A percentile compares a stretch with the other conserved stretches of the same genome.
phyloP scores from a whole-genome alignment of 2,113 vertebrate genomes.

The Tursiops truncatus region DNA sequence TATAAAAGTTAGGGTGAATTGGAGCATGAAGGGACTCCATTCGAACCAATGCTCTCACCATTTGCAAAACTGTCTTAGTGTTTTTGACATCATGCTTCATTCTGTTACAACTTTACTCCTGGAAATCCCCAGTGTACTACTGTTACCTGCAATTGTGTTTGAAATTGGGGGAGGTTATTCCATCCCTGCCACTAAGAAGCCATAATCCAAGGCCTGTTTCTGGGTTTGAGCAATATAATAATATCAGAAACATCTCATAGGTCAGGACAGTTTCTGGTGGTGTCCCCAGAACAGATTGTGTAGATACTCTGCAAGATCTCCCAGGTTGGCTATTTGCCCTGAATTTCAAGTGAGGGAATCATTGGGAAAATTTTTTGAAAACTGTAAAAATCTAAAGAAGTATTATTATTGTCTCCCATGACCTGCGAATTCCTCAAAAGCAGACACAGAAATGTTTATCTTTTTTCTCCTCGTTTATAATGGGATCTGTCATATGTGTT shows the following conservation, averaged over 20 bases:
- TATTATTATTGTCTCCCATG: neutral
- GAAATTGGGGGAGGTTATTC: neutral
- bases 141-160: neutral
- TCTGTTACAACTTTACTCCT: neutral
- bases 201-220: neutral
- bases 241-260: neutral
- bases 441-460: neutral
- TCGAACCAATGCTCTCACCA: neutral
- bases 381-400: constrained; percentile 1
- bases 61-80: neutral
- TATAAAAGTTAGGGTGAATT: constrained; percentile 34
- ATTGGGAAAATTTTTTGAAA: neutral
- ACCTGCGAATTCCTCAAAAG: constrained; percentile 42
- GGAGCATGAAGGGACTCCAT: constrained; percentile 39
- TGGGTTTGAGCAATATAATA: too few species aligned
- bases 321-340: neutral
- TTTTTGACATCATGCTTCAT: neutral
- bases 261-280: neutral
- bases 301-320: too few species aligned
- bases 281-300: neutral
- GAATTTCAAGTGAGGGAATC: neutral
- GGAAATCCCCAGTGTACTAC: neutral
- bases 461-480: neutral
- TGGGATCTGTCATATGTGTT: neutral
- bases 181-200: neutral